phyloP scores from a whole-genome alignment of 2,797 vertebrate genomes.

The Labroides dimidiatus region DNA sequence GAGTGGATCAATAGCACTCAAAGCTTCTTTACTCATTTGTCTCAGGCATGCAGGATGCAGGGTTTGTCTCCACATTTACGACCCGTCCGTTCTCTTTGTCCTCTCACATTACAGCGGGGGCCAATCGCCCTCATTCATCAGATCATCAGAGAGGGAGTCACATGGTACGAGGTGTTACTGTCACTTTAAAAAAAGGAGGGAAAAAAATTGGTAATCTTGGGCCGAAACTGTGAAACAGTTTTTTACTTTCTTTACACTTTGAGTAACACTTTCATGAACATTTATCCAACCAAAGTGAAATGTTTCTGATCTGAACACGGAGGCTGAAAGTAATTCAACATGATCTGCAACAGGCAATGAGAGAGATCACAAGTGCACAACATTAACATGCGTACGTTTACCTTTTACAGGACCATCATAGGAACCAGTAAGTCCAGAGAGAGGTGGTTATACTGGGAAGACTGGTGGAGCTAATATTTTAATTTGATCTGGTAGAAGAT shows the following conservation, averaged over 20 bases:
- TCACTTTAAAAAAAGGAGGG: constrained; percentile 4
- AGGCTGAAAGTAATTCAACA: no score
- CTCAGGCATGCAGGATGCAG: constrained; percentile 23
- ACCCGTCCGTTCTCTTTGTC: neutral
- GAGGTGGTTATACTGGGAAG: no score
- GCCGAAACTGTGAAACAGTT: no score
- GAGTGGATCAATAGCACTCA: constrained; percentile 77
- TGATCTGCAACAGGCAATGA: no score
- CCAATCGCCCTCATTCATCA: constrained; percentile 1
- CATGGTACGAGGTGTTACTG: constrained; percentile 9
- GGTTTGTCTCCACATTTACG: constrained; percentile 7
- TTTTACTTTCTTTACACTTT: no score
- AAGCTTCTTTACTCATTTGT: constrained; percentile 48
- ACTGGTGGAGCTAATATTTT: neutral
- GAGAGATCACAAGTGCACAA: no score
- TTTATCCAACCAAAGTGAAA: no score
- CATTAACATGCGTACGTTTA: no score
- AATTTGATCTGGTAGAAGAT: neutral
- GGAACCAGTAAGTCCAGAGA: no score
- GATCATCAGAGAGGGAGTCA: constrained; percentile 1
- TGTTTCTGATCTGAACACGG: no score
- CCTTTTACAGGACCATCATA: no score
- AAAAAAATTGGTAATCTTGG: neutral
- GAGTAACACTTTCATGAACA: no score
- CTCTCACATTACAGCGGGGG: constrained; percentile 9